A percentile compares a stretch with the other conserved stretches of the same genome.
These are phyloP conservation scores for Diglossa brunneiventris DNA, from an alignment of 2,113 vertebrate genomes.

Conservation along the genomic window DNA sequence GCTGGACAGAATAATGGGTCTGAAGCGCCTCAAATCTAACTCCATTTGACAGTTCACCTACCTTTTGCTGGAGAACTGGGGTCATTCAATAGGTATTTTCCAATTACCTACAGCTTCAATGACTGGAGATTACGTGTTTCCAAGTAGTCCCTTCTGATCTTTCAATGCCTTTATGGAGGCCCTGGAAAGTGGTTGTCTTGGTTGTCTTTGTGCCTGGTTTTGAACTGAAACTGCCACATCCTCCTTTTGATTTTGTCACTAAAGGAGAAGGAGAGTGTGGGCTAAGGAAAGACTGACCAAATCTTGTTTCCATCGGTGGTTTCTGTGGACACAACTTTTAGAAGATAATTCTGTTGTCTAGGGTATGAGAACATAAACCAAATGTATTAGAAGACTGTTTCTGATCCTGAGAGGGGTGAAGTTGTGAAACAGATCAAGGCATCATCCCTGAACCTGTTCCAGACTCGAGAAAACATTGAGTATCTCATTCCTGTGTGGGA, in stretches of 20 bases:
- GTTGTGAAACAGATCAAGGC: background rate
- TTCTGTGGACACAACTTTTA: background rate
- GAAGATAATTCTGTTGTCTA: background rate
- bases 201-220: background rate
- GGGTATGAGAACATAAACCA: background rate
- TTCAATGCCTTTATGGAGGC: background rate
- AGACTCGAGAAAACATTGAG: background rate
- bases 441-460: background rate
- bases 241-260: background rate
- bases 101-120: background rate
- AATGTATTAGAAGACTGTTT: background rate
- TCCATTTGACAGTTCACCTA: background rate
- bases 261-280: background rate
- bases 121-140: background rate
- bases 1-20: background rate
- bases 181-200: background rate
- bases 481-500: conserved; percentile 8
- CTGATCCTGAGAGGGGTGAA: background rate
- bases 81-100: background rate
- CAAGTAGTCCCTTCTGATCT: background rate
- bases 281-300: background rate
- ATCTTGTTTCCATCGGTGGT: background rate
- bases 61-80: background rate
- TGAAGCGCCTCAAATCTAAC: background rate
- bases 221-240: background rate